phyloP scores from a whole-genome alignment of 2,113 vertebrate genomes.

The Podilymbus podiceps region DNA sequence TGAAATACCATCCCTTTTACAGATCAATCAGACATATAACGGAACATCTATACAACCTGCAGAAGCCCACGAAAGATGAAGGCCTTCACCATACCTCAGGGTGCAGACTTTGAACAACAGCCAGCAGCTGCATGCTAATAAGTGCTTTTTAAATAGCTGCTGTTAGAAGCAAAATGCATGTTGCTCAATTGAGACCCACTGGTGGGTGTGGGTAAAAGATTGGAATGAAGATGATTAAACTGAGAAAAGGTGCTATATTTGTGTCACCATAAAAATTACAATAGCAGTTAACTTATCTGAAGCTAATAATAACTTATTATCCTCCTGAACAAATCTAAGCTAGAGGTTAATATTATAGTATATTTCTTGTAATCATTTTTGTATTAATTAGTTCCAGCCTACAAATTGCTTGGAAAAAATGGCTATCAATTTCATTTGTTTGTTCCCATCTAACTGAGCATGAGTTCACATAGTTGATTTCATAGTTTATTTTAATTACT shows the following conservation, averaged over 20 bases:
- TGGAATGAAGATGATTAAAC: not conserved
- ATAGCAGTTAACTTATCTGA: not conserved
- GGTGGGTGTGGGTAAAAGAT: not conserved
- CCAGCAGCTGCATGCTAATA: not conserved
- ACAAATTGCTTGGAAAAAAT: not conserved
- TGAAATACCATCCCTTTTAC: not conserved
- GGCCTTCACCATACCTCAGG: not conserved
- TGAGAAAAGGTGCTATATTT: not conserved
- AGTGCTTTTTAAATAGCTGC: not conserved
- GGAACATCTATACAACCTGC: not conserved
- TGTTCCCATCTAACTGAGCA: not conserved
- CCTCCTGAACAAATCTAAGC: not conserved
- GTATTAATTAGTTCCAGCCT: not conserved
- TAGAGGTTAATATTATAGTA: not conserved
- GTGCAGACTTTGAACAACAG: not conserved
- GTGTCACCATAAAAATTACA: not conserved
- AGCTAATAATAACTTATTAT: not conserved
- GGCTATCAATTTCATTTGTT: not conserved
- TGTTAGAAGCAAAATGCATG: not conserved
- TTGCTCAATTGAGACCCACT: not conserved
- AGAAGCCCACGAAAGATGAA: not conserved
- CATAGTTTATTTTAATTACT: slow-evolving; percentile 1
- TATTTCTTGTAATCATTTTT: not conserved
- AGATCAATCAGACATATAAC: not conserved
- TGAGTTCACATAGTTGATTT: not conserved